A percentile compares a stretch with the other conserved stretches of the same genome.
These are phyloP conservation scores for Amiota mariae DNA, from an alignment of 2,888 invertebrate genomes.

Conservation along the genomic window DNA sequence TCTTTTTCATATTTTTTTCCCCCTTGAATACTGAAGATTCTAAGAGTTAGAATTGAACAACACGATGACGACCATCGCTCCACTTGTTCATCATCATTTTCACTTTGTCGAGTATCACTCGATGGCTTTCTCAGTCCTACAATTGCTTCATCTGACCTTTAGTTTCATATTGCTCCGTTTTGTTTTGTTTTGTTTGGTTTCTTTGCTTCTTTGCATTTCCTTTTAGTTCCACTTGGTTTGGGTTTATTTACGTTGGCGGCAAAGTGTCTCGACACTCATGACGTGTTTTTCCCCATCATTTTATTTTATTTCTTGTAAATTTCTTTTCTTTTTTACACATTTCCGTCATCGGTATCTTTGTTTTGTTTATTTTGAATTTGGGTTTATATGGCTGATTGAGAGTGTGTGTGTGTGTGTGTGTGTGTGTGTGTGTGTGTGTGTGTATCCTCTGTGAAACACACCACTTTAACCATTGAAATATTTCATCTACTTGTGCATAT, in stretches of 20 bases:
- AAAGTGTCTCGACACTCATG: slow-evolving; percentile 64
- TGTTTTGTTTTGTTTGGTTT: slow-evolving; percentile 30
- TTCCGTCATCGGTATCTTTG: slow-evolving; percentile 58
- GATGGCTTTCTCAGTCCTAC: slow-evolving; percentile 42
- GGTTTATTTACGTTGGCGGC: slow-evolving; percentile 65
- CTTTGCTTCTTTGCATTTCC: slow-evolving; percentile 21
- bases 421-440: too few species aligned
- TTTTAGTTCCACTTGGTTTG: slow-evolving; percentile 33
- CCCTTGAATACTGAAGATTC: too few species aligned
- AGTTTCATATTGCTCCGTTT: slow-evolving; percentile 48
- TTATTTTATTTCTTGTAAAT: background rate
- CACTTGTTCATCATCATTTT: slow-evolving; percentile 42
- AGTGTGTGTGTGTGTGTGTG: slow-evolving; percentile 10
- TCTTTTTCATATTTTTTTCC: slow-evolving; percentile 36
- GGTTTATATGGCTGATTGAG: background rate
- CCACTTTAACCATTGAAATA: background rate
- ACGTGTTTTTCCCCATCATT: slow-evolving; percentile 32
- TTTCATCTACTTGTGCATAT: slow-evolving; percentile 48
- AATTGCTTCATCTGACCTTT: slow-evolving; percentile 39
- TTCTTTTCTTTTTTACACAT: slow-evolving; percentile 39
- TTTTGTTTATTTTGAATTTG: slow-evolving; percentile 3
- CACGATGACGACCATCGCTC: background rate
- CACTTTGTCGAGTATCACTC: slow-evolving; percentile 53
- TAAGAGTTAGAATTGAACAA: background rate
- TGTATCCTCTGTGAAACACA: background rate